phyloP scores from a whole-genome alignment of 1,140 invertebrate species.

The Hydropsyche tenuis region DNA sequence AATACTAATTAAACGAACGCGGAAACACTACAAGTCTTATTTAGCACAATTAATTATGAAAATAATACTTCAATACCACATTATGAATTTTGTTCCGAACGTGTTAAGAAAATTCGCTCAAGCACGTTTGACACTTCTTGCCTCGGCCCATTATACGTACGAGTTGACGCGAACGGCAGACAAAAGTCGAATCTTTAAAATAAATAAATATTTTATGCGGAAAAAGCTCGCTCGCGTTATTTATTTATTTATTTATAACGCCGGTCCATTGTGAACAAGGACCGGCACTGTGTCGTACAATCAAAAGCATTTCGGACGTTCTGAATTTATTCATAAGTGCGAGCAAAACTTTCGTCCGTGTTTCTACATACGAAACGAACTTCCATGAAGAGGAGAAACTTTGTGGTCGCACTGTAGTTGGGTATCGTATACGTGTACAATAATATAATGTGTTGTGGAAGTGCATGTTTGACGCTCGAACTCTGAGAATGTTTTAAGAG shows the following conservation, averaged over 20 bases:
- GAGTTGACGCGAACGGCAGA: neutral
- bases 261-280: constrained; percentile 33
- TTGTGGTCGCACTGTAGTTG: too few relatives aligned
- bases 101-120: neutral
- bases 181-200: neutral
- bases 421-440: too few relatives aligned
- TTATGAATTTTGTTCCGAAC: too few relatives aligned
- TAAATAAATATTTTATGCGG: constrained; percentile 14
- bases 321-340: constrained; percentile 28
- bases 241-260: constrained; percentile 31
- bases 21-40: neutral
- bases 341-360: constrained; percentile 6
- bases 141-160: neutral
- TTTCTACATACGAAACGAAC: neutral
- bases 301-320: constrained; percentile 30
- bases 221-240: neutral
- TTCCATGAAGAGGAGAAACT: too few relatives aligned
- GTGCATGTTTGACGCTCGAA: too few relatives aligned
- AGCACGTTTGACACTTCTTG: neutral
- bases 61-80: too few relatives aligned
- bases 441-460: too few relatives aligned
- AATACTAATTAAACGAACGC: too few relatives aligned
- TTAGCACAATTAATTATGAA: too few relatives aligned
- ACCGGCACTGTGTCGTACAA: constrained; percentile 30
- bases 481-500: too few relatives aligned